A percentile compares a stretch with the other conserved stretches of the same genome.
These are phyloP conservation scores for Orthonyx spaldingii DNA, from an alignment of 2,113 vertebrate genomes.

Conservation along the genomic window DNA sequence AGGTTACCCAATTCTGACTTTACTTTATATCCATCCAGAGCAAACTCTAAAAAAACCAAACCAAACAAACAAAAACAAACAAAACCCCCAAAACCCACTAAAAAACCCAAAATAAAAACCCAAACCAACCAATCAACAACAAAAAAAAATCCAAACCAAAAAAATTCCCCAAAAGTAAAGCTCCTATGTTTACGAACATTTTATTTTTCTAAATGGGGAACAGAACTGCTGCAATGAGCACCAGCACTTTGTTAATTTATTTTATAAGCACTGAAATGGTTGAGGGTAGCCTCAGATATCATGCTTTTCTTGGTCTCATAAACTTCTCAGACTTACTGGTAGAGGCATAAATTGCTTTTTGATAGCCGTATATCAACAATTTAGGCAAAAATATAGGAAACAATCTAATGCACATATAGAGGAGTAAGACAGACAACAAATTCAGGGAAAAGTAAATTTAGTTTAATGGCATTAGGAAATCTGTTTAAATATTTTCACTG, in stretches of 20 bases:
- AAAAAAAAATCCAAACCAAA: too few species aligned
- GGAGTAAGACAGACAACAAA: not conserved
- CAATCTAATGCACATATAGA: not conserved
- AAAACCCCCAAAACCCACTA: not conserved
- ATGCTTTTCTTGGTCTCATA: not conserved
- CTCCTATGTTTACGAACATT: fast-evolving
- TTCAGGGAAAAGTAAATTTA: not conserved
- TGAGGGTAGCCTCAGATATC: not conserved
- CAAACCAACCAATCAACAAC: not conserved
- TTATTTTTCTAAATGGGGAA: not conserved
- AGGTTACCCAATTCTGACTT: not conserved
- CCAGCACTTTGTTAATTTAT: not conserved
- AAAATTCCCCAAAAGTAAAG: not conserved
- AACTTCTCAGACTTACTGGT: not conserved
- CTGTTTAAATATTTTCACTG: not conserved
- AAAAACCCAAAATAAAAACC: fast-evolving
- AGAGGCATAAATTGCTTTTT: not conserved
- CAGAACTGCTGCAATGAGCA: not conserved
- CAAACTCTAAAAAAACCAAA: not conserved
- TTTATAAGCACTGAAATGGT: not conserved
- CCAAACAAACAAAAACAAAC: not conserved
- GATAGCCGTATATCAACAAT: not conserved
- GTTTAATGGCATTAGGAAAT: not conserved
- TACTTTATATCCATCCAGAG: not conserved
- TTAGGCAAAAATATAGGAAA: not conserved